phyloP scores from a whole-genome alignment of 2,797 vertebrate species.

The Melanotaenia maccullochi region DNA sequence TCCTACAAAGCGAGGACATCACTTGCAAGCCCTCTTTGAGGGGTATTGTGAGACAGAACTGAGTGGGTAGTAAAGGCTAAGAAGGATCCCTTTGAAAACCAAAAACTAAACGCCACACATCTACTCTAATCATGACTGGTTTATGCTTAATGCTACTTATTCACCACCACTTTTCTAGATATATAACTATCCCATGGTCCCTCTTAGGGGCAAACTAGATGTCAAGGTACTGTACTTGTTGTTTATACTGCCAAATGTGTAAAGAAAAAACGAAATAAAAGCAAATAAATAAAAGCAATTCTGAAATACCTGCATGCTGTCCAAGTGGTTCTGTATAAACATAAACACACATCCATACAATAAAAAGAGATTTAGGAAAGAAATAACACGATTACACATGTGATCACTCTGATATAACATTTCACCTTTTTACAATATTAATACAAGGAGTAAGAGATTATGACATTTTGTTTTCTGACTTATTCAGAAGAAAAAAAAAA shows the following conservation, averaged over 20 bases:
- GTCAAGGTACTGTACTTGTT: conserved; percentile 28
- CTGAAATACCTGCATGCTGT: conserved; percentile 99
- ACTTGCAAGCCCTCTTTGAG: conserved; percentile 43
- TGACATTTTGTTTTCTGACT: background rate
- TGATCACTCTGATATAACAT: conserved; percentile 61
- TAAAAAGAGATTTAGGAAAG: conserved; percentile 84
- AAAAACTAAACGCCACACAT: conserved; percentile 39
- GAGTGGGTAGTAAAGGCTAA: conserved; percentile 32
- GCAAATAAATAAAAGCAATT: conserved; percentile 72
- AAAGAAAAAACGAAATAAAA: conserved; percentile 31
- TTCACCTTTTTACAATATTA: conserved; percentile 19
- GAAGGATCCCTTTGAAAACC: conserved; percentile 35
- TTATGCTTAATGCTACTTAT: conserved; percentile 22
- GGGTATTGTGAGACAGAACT: conserved; percentile 33
- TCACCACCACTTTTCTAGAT: conserved; percentile 6
- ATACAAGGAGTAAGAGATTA: conserved; percentile 24
- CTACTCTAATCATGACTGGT: conserved; percentile 14
- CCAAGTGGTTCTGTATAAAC: conserved; percentile 96
- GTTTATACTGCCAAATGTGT: conserved; percentile 40
- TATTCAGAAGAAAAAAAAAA: conserved; percentile 9
- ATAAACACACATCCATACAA: conserved; percentile 86
- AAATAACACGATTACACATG: conserved; percentile 79
- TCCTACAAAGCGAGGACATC: conserved; percentile 37
- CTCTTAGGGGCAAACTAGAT: conserved; percentile 44
- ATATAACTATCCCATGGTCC: background rate